Conservation (phyloP, 2,113 vertebrate genomes). For the Bothrops jararaca region DNA sequence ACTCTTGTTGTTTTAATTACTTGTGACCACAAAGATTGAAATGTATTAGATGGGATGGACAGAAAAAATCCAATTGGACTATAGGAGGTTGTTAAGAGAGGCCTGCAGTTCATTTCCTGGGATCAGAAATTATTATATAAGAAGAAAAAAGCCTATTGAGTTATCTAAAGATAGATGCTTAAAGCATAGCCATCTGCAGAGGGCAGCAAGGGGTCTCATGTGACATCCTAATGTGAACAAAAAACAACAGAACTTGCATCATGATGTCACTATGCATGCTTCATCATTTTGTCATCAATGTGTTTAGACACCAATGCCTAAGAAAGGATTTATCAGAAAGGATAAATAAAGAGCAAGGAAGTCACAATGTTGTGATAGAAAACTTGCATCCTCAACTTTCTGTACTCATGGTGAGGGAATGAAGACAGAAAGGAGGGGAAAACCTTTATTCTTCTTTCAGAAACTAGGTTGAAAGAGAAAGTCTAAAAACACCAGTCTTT, state of each 20-base stretch:
- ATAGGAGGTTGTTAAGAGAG: not conserved
- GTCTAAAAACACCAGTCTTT: not conserved
- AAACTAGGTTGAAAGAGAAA: not conserved
- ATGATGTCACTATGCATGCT: not conserved
- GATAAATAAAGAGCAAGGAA: not conserved
- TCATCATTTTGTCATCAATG: not conserved
- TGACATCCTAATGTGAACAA: not conserved
- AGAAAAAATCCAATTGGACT: not conserved
- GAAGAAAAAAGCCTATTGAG: not conserved
- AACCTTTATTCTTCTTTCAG: not conserved
- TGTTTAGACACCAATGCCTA: not conserved
- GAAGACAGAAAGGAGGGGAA: not conserved
- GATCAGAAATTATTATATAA: not conserved
- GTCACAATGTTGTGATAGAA: not conserved
- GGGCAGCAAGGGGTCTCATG: not conserved
- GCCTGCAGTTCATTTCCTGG: not conserved
- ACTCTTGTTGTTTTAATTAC: not conserved
- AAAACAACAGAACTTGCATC: not conserved
- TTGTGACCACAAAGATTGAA: not conserved
- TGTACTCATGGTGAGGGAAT: not conserved
- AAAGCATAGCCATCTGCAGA: not conserved
- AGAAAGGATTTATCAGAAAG: not conserved
- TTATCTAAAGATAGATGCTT: not conserved
- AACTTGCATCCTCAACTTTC: not conserved
- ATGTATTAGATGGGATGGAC: not conserved